Base-by-base conservation (phyloP, 1,140 invertebrate genomes). In the Conopomorpha cramerella region DNA sequence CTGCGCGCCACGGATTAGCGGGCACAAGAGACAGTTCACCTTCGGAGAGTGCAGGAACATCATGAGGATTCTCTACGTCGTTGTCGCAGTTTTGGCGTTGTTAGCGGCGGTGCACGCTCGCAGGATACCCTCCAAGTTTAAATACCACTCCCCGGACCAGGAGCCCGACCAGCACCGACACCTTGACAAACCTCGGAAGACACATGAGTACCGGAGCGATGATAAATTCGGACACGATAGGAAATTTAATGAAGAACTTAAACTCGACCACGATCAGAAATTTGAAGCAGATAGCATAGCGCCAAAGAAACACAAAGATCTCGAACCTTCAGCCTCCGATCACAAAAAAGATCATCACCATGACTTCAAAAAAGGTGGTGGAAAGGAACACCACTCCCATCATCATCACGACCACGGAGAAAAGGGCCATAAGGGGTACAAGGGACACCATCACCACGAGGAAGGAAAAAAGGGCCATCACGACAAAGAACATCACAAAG, bases 401-500 rank as follows among this genome's bases (percentile, higher is more conserved):
- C 70, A 77, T 39, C 48, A 68, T 18, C 54, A 71, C 38, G 74
- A 81, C 29, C 79, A 81, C 37, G 82, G 83, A 34, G 80, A 83
- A 32, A 86, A 89, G 44, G 81, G 81, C 0, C 79, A 87, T 27
- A 88, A 88, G 36, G 85, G 83, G 0, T 82, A 88, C 61, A 82
- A 86, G 44, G 77, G 77, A 4, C 71, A 84, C 37, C 85, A 88
- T 48, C 84, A 88, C 45, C 83, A 81, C 43, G 84, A 87, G 48
- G 82, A 86, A 41, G 84, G 83, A 1, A 81, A 84, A 30, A 86
- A 91, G 45, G 88, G 87, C 0, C 85, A 90, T 49, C 85, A 87
- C 44, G 86, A 86, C 32, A 85, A 87, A 57, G 84, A 86, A 46
- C 77, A 83, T 35, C 82, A 89, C 38, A 82, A 83, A 32, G 84